Base-by-base conservation (phyloP, 2,113 vertebrate genomes). In the Willisornis vidua region DNA sequence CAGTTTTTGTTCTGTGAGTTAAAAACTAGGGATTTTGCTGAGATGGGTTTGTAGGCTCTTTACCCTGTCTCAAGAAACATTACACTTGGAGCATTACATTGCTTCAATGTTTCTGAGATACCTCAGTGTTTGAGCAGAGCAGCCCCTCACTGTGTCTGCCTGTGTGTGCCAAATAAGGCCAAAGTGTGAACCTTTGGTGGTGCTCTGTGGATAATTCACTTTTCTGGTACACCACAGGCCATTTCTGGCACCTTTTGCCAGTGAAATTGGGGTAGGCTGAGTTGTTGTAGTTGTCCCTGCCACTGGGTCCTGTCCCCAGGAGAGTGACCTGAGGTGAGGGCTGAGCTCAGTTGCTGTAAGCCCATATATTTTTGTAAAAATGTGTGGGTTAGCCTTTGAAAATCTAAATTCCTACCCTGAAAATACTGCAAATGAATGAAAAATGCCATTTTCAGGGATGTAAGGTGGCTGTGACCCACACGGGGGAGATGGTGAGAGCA, bases 401-500 rank as follows among this genome's bases (percentile, higher is more conserved):
- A 72, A 58, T 11, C 6, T 31, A 31, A 19, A 17, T 76, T 67
- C 58, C 12, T 63, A 8, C 37, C 14, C 23, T 51, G 76, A 46
- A 82, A 83, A 41, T 15, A 5, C 37, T 3, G 14, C 12, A 58
- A 35, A 14, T 12, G 19, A 49, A 28, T 15, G 48, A 5, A n/a
- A 41, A 31, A 5, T 12, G 17, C 9, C 10, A 0, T 37, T 84
- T 35, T 1, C 22, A 18, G 37, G 29, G 45, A 49, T 19, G 20
- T 25, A 31, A 90, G 15, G n/a, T 5, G 2, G 2, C 33, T 19
- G 22, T 59, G 59, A n/a, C 29, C 90, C 95, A 93, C 89, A 45
- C 49, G 93, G 79, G 95, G 97, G 95, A 72, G 85, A 82, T 74
- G 31, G 6, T 39, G 78, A 63, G 87, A 49, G 55, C 49, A 77